Percentiles rank a stretch among this genome's conserved stretches.
These are phyloP conservation scores for Myotis davidii DNA, from an alignment of 2,113 vertebrate genomes.

Conservation along the genomic window DNA sequence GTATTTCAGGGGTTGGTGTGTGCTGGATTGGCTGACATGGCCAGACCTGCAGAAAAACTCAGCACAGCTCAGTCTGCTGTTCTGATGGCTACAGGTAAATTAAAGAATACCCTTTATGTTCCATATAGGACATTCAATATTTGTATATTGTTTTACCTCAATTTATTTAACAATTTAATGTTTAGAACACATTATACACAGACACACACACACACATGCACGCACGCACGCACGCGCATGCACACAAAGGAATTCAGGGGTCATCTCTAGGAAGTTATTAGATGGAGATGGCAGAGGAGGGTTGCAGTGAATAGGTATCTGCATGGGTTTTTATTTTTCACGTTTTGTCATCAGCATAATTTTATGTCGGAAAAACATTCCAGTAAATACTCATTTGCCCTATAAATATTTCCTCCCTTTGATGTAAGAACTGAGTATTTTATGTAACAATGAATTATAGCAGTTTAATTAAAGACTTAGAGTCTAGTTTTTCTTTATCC, in stretches of 20 bases:
- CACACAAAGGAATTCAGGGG: background rate
- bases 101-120: background rate
- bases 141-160: background rate
- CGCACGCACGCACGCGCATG: too few relatives aligned
- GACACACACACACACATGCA: background rate
- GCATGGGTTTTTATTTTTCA: background rate
- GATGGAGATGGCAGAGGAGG: background rate
- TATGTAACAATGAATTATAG: background rate
- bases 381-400: background rate
- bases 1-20: slow-evolving; percentile 91
- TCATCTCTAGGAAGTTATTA: background rate
- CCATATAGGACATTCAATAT: background rate
- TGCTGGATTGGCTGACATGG: slow-evolving; percentile 96
- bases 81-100: slow-evolving; percentile 94
- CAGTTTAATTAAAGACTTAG: background rate
- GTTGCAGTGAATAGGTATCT: background rate
- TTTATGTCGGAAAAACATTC: background rate
- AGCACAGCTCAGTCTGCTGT: slow-evolving; percentile 95
- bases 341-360: background rate
- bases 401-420: background rate
- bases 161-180: background rate
- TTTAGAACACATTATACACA: background rate
- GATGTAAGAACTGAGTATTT: background rate
- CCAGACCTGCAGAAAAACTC: slow-evolving; percentile 96
- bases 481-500: background rate